Percentiles rank a stretch among this genome's conserved stretches.
Conservation (phyloP, 2,797 vertebrate species). For the Petrocephalus schoutedeni region DNA sequence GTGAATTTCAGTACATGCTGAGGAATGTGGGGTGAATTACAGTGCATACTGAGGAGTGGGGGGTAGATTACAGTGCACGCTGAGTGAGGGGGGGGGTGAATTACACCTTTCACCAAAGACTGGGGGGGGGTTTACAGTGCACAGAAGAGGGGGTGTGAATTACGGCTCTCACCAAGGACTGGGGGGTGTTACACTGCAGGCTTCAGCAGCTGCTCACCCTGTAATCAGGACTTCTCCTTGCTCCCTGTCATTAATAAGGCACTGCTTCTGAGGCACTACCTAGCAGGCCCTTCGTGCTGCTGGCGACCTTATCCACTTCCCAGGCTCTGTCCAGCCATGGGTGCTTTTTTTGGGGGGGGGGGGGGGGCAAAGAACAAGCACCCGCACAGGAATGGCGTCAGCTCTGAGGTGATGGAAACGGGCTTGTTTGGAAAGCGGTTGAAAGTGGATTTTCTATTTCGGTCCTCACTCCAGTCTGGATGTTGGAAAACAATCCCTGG, state of each 20-base stretch:
- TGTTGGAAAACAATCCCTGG: background rate
- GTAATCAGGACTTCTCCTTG: slow-evolving; percentile 24
- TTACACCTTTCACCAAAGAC: background rate
- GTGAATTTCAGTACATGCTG: background rate
- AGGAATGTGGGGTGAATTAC: background rate
- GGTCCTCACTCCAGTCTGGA: slow-evolving; percentile 29
- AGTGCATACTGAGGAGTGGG: background rate
- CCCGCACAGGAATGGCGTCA: slow-evolving; percentile 36
- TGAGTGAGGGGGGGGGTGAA: background rate
- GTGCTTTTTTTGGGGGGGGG: slow-evolving; percentile 25
- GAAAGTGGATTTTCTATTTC: slow-evolving; percentile 42
- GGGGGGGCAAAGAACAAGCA: slow-evolving; percentile 32
- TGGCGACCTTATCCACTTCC: background rate
- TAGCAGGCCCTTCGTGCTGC: slow-evolving; percentile 8
- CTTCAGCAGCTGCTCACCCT: slow-evolving; percentile 18
- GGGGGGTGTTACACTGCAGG: slow-evolving; percentile 16
- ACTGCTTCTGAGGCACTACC: background rate
- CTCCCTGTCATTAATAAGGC: slow-evolving; percentile 22
- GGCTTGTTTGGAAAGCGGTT: slow-evolving; percentile 33
- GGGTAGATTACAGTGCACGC: background rate
- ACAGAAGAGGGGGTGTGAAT: background rate
- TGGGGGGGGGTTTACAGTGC: background rate
- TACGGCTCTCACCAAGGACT: background rate
- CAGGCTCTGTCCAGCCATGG: slow-evolving; percentile 25
- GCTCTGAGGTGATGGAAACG: slow-evolving; percentile 38